Base-by-base conservation (phyloP, 2,888 invertebrate genomes). In the Euproctis similis region DNA sequence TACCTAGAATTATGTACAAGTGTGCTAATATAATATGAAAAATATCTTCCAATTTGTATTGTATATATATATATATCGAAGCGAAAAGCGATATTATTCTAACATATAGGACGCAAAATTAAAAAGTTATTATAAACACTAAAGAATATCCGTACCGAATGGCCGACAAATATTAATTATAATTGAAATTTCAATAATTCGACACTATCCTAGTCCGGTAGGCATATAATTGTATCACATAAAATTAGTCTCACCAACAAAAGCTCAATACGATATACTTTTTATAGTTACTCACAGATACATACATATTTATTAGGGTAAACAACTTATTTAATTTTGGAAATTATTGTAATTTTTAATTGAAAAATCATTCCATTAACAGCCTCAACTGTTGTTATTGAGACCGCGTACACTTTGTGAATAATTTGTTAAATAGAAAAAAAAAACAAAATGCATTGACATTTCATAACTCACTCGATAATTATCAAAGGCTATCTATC, bases 1-100 rank as follows among this genome's bases (percentile, higher is more conserved):
- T 63, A 65, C 51, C 50, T 56, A 14, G 53, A 50, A 60, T 51
- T 76, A 75, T 76, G 63, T 76, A 77, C 76, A 77, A 55, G 62
- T 58, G 55, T 62, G 62, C 49, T 58, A 56, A 59, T 69, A 71
- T 72, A 54, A 14, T 4, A 4, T 4, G 4, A 65, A 72, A 72
- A 70, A 72, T 72, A 74, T 70, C 40, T 58, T 58, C 54, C 44
- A 43, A 33, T 26, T 18, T 45, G 42, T 37, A n/a, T n/a, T n/a
- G n/a, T n/a, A n/a, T n/a, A n/a, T n/a, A n/a, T n/a, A n/a, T n/a
- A 34, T 46, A 51, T 48, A 55, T 54, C 39, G 46, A 61, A 61
- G 57, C 60, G 37, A 56, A 53, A 60, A 61, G 60, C 63, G 52
- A 42, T 39, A 39, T 34, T 43, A 43, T 42, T 4, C 44, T 39